phyloP scores from a whole-genome alignment of 2,888 invertebrate species.

The Endotricha flammealis region DNA sequence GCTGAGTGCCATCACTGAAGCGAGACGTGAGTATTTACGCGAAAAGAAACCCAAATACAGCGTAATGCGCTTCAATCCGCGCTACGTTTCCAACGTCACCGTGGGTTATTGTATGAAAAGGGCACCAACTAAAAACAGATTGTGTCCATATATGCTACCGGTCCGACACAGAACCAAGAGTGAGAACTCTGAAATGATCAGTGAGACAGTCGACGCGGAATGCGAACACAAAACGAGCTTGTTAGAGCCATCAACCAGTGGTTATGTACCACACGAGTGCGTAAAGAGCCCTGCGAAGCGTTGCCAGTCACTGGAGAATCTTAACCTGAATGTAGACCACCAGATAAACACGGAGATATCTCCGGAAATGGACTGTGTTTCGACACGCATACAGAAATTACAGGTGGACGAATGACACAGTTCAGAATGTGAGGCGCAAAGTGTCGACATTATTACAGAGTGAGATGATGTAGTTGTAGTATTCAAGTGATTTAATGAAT shows the following conservation, averaged over 20 bases:
- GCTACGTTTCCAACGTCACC: constrained; percentile 80
- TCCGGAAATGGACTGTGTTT: constrained; percentile 80
- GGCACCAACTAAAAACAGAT: constrained; percentile 72
- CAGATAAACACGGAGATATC: constrained; percentile 46
- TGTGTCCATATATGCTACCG: constrained; percentile 78
- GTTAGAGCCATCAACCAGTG: constrained; percentile 64
- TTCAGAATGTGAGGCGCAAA: constrained; percentile 25
- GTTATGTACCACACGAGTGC: constrained; percentile 41
- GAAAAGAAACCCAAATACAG: constrained; percentile 69
- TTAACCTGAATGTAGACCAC: constrained; percentile 63
- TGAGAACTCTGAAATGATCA: constrained; percentile 78
- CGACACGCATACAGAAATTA: constrained; percentile 80
- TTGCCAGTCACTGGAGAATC: constrained; percentile 80
- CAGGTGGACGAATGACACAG: constrained; percentile 78
- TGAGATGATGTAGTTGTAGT: constrained; percentile 39
- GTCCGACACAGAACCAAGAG: constrained; percentile 80
- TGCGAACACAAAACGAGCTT: constrained; percentile 52
- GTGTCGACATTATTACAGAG: constrained; percentile 29
- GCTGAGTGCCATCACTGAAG: constrained; percentile 78
- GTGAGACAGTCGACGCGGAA: constrained; percentile 50
- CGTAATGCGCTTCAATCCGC: constrained; percentile 77
- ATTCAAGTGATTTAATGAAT: constrained; percentile 49
- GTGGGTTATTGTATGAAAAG: constrained; percentile 79
- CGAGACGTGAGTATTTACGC: constrained; percentile 75
- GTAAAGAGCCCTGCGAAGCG: constrained; percentile 69